Conservation (phyloP, 2,888 invertebrate genomes). For the Trichopoda pennipes region DNA sequence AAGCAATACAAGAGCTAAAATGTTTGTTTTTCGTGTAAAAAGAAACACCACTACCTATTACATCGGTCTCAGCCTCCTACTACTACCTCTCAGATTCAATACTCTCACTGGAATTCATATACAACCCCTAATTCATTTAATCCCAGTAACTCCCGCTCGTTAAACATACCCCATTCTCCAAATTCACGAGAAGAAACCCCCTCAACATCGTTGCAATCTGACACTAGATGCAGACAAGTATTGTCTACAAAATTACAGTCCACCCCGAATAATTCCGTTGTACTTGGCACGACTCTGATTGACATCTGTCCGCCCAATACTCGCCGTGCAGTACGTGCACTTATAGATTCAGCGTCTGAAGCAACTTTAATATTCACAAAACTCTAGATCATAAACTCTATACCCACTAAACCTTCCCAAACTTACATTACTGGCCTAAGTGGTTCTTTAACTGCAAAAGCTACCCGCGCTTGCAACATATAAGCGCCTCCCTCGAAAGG, state of each 20-base stretch:
- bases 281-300: neutral
- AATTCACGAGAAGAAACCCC: neutral
- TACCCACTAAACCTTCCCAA: neutral
- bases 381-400: neutral
- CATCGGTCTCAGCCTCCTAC: neutral
- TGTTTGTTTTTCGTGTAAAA: constrained; percentile 1
- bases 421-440: neutral
- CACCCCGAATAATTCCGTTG: neutral
- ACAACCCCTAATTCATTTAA: neutral
- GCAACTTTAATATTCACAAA: neutral
- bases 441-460: neutral
- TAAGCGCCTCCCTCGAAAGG: neutral
- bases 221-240: neutral
- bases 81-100: neutral
- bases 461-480: neutral
- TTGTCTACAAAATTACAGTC: neutral
- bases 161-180: neutral
- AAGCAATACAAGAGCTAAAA: neutral
- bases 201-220: neutral
- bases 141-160: neutral
- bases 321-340: neutral
- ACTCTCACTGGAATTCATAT: neutral
- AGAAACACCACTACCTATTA: neutral
- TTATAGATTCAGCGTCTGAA: neutral
- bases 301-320: neutral